Percentiles rank a stretch among this genome's conserved stretches.
These are phyloP conservation scores for Augochlorella aurata DNA, from an alignment of 2,888 invertebrate genomes.

Conservation along the genomic window DNA sequence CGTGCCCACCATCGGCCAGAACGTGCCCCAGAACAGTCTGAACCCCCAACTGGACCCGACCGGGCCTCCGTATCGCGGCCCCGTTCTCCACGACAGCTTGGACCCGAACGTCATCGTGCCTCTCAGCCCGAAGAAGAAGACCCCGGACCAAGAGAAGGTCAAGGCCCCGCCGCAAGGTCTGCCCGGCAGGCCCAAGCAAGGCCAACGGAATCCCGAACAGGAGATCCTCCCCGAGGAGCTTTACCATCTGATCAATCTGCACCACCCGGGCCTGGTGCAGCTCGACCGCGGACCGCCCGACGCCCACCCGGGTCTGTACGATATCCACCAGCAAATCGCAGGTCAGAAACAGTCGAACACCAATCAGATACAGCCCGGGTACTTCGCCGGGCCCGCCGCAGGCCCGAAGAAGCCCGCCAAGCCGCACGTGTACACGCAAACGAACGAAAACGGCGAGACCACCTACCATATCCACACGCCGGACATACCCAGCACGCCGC, in stretches of 20 bases:
- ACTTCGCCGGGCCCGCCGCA: slow-evolving; percentile 68
- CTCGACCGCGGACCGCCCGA: slow-evolving; percentile 71
- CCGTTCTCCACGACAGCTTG: slow-evolving; percentile 60
- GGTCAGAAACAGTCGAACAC: slow-evolving; percentile 68
- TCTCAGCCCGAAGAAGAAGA: slow-evolving; percentile 70
- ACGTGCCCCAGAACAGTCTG: slow-evolving; percentile 68
- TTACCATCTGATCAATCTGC: slow-evolving; percentile 76
- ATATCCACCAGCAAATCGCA: slow-evolving; percentile 75
- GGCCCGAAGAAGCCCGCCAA: slow-evolving; percentile 75
- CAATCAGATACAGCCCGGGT: slow-evolving; percentile 67
- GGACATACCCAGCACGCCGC: slow-evolving; percentile 76
- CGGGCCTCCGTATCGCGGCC: slow-evolving; percentile 72
- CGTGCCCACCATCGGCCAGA: slow-evolving; percentile 70
- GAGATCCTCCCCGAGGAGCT: slow-evolving; percentile 75
- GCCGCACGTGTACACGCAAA: slow-evolving; percentile 76
- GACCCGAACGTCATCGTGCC: slow-evolving; percentile 74
- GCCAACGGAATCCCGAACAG: slow-evolving; percentile 62
- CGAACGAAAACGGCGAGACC: slow-evolving; percentile 78
- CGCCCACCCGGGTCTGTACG: slow-evolving; percentile 74
- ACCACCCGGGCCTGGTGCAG: slow-evolving; percentile 76
- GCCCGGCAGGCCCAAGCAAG: slow-evolving; percentile 64
- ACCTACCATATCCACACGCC: slow-evolving; percentile 78
- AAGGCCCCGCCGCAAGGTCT: slow-evolving; percentile 47
- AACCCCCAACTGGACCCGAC: slow-evolving; percentile 69
- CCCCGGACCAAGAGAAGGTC: slow-evolving; percentile 56